phyloP scores from a whole-genome alignment of 30 jellyfish, hydroid and myxozoan species.

The Sanderia malayensis region DNA sequence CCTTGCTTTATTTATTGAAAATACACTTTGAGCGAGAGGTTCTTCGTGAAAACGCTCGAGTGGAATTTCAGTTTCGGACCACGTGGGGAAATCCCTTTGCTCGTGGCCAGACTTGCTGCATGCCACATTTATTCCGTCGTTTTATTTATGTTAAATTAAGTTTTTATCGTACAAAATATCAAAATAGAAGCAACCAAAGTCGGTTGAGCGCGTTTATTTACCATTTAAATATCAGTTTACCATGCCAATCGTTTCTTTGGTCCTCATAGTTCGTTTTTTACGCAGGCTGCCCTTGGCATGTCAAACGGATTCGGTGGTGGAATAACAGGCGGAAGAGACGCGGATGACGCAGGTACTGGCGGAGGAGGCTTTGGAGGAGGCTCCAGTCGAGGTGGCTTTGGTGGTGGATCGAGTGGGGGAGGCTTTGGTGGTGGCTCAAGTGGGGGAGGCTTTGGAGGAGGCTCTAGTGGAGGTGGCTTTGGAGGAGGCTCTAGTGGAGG shows the following conservation, averaged over 20 bases:
- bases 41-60: too few species aligned
- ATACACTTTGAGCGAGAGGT: too few species aligned
- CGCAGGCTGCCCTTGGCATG: not conserved
- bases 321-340: constrained; percentile 45
- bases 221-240: too few species aligned
- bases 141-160: too few species aligned
- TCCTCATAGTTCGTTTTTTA: not conserved
- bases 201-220: too few species aligned
- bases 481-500: constrained; percentile 53
- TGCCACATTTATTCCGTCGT: too few species aligned
- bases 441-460: constrained; percentile 42
- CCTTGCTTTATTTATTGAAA: too few species aligned
- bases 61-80: too few species aligned
- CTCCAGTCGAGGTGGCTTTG: constrained; percentile 30
- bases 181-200: too few species aligned
- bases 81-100: too few species aligned
- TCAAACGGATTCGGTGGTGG: constrained; percentile 51
- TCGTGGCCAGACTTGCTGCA: too few species aligned
- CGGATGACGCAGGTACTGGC: constrained; percentile 41
- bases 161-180: too few species aligned
- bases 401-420: constrained; percentile 40
- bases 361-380: constrained; percentile 48
- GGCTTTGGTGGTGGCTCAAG: constrained; percentile 30
- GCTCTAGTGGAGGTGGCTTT: constrained; percentile 35
- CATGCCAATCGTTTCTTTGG: not conserved